Evolutionary conservation across 1,140 invertebrate genomes (phyloP), one percentile per base, ranked within the genome.

Genomic region (Atta cephalotes): DNA sequence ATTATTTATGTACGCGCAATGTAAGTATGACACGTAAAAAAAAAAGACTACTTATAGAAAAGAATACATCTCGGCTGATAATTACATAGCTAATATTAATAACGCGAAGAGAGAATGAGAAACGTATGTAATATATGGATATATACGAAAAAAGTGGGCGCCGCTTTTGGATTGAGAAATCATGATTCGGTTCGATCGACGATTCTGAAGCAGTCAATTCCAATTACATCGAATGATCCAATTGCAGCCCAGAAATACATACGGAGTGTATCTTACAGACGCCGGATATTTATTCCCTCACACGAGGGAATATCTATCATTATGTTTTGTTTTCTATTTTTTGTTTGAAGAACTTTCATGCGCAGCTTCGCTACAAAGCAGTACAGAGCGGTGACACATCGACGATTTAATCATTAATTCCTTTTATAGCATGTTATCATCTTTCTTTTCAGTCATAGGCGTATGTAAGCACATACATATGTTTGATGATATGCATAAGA

Each of bases 391-490:
- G 53, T 78, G 62, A 62, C 63, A 56, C 78, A 81, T 71, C 85
- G 58, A 71, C 60, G 62, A 88, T 79, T 87, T 78, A 87, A 88
- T 79, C 72, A 58, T 89, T 85, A 87, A 89, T 91, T 90, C 79
- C 51, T 78, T 39, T 89, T 86, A 31, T 92, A 92, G 80, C 88
- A 86, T 92, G 89, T 92, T 92, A 87, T 92, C 91, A 87, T 82
- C 49, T 66, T 87, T 87, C 60, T 74, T 88, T 85, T 82, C 72
- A 88, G 16, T 84, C 60, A 68, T 65, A 89, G 14, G 62, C 81
- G 87, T 49, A 76, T 80, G 74, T 80, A 80, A 90, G 65, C 85
- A 90, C 74, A 89, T 87, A 90, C 74, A 89, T 87, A 86, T 65
- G 88, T 90, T 90, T 88, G 79, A 85, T 66, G 78, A 76, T 78